phyloP scores from a whole-genome alignment of 2,888 invertebrate species.

The Sarcophaga carnaria region DNA sequence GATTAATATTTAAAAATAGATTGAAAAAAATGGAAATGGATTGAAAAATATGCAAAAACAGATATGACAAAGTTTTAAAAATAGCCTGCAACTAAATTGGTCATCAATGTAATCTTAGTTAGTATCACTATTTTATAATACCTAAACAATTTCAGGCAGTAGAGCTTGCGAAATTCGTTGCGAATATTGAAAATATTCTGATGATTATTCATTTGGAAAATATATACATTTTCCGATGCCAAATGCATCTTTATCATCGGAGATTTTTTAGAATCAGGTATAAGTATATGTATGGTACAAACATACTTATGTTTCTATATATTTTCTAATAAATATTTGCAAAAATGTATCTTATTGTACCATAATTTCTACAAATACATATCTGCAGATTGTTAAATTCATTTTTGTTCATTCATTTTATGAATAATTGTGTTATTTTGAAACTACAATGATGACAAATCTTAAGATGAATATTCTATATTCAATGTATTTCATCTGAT shows the following conservation, averaged over 20 bases:
- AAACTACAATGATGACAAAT: slow-evolving; percentile 60
- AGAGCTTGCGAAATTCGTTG: slow-evolving; percentile 11
- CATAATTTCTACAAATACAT: slow-evolving; percentile 29
- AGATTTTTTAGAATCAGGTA: slow-evolving; percentile 42
- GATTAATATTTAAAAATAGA: not conserved
- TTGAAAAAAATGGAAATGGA: not conserved
- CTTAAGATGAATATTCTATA: slow-evolving; percentile 36
- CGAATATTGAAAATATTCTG: not conserved
- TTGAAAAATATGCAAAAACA: not conserved
- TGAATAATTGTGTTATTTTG: slow-evolving; percentile 65
- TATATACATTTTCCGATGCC: slow-evolving; percentile 43
- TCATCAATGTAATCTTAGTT: not conserved
- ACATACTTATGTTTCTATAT: not conserved
- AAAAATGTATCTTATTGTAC: slow-evolving; percentile 36
- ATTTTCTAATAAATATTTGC: slow-evolving; percentile 24
- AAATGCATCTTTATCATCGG: slow-evolving; percentile 54
- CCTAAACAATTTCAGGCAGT: not conserved
- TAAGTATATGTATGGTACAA: slow-evolving; percentile 7
- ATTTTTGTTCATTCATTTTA: slow-evolving; percentile 30
- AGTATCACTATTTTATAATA: not conserved
- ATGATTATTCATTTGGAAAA: slow-evolving; percentile 56
- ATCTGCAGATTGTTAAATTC: slow-evolving; percentile 1
- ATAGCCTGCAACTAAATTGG: not conserved
- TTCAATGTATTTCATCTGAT: slow-evolving; percentile 23
- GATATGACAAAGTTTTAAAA: not conserved